Base-by-base conservation (phyloP, 2,113 vertebrate species). In the Chionomys nivalis region DNA sequence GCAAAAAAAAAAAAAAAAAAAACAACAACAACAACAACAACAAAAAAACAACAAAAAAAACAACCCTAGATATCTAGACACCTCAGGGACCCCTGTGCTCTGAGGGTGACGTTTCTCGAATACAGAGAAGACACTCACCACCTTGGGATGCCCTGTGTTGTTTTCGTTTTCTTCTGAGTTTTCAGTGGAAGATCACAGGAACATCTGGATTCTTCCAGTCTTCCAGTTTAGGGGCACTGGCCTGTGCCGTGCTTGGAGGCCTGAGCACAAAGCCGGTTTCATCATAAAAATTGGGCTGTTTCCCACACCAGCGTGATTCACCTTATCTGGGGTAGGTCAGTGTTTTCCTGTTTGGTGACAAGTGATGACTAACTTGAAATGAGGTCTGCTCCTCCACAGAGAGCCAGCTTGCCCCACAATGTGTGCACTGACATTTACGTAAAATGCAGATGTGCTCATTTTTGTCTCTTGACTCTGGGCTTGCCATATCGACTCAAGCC, bases 201-300 rank as follows among this genome's bases (percentile, higher is more conserved):
- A 78, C 91, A 94, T 94, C 91, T 96, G 89, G 65, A 75, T 94
- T 78, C 89, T 93, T 87, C 17, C 52, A n/a, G 93, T 78, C 89
- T 93, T 87, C 17, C 52, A n/a, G 93, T 70, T 24, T 24, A 8
- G 58, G 24, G 28, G 16, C 9, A 66, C 33, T 21, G n/a, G 61
- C 77, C 87, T 86, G 19, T 73, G 17, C 66, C 83, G 16, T 87
- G 55, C 92, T 47, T 77, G 26, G 61, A 95, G 91, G 72, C 73
- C 86, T 68, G 33, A 36, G 12, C 78, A 19, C 21, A 42, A 87
- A 87, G 44, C 63, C 72, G 85, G 78, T 93, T 96, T 96, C 91
- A 85, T 85, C 95, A 91, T 42, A 70, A 49, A 66, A 39, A 61
- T 28, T 85, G 42, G n/a, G 19, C 58, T 76, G 68, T 42, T 93